Evolutionary conservation across 2,797 vertebrate species (phyloP), one percentile per base, ranked within the genome.

Genomic region (Silurus lanzhouensis): DNA sequence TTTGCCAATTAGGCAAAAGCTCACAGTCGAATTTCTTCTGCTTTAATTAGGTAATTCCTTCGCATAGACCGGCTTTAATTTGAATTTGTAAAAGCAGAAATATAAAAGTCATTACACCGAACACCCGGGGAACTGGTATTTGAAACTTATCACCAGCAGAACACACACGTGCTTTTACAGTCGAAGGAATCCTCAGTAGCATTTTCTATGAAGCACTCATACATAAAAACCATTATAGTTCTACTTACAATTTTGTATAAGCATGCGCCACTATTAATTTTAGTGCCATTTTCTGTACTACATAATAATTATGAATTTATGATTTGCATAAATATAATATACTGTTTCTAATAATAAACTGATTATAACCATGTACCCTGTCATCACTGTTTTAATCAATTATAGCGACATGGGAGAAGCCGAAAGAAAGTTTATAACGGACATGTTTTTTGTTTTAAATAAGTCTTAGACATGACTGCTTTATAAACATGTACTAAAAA

Each of bases 51-150:
- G 87, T 81, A 66, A 63, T 67, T 63, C 57, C 71, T 71, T 64
- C 83, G 52, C 58, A 84, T 60, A 46, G 48, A n/a, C 48, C 25
- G 61, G 58, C 80, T 84, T 88, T 86, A 81, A 84, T 86, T 87
- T 77, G 31, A 38, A 86, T 84, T 20, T 78, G 76, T 57, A 86
- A 85, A 25, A 83, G 46, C 14, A 77, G 63, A 79, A 83, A 31
- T 77, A 76, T 81, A 25, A 67, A 87, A 68, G 71, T 76, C 75
- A 89, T 87, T 70, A 87, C 25, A 3, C 1, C 52, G 13, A 72
- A 67, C 63, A 55, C 60, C 25, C 19, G 55, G 74, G 55, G 46
- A 84, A 66, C 67, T 46, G 15, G n/a, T 38, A 61, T 83, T 19
- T 66, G 20, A 58, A 74, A 19, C 20, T 3, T 71, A 64, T 74